Percentiles rank a stretch among this genome's conserved stretches.
phyloP scores from a whole-genome alignment of 2,797 vertebrate species.

The Pterois miles region DNA sequence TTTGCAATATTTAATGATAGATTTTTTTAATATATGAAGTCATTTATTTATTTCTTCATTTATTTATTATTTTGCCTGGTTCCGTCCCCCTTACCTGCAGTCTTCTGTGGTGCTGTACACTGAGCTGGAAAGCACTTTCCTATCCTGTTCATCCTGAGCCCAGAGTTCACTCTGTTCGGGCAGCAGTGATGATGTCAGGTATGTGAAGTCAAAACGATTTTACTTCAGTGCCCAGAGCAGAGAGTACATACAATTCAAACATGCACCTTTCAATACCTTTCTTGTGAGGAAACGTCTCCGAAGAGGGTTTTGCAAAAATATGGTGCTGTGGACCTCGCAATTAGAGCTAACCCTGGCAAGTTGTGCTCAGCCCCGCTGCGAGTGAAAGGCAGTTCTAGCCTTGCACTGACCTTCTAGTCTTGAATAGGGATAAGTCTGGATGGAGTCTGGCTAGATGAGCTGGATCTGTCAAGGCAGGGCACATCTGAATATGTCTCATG shows the following conservation, averaged over 20 bases:
- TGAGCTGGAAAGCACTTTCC: conserved; percentile 33
- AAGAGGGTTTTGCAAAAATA: conserved; percentile 57
- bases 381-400: conserved; percentile 59
- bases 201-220: conserved; percentile 51
- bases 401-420: conserved; percentile 54
- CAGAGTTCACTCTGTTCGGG: conserved; percentile 24
- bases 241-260: conserved; percentile 45
- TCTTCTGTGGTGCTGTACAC: background rate
- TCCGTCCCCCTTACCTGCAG: background rate
- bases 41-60: too few relatives aligned
- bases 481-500: conserved; percentile 34
- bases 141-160: conserved; percentile 26
- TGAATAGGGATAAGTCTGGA: conserved; percentile 57
- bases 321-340: conserved; percentile 40
- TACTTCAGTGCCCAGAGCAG: conserved; percentile 37
- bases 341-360: conserved; percentile 54
- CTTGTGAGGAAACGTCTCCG: conserved; percentile 33
- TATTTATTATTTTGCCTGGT: too few relatives aligned
- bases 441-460: conserved; percentile 40
- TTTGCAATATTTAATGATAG: too few relatives aligned
- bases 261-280: conserved; percentile 45
- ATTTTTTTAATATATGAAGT: too few relatives aligned
- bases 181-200: conserved; percentile 35
- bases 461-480: conserved; percentile 42
- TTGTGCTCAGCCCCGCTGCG: conserved; percentile 20